These are phyloP conservation scores for Tragelaphus strepsiceros DNA, from an alignment of 2,113 vertebrate species.

Conservation along the genomic window DNA sequence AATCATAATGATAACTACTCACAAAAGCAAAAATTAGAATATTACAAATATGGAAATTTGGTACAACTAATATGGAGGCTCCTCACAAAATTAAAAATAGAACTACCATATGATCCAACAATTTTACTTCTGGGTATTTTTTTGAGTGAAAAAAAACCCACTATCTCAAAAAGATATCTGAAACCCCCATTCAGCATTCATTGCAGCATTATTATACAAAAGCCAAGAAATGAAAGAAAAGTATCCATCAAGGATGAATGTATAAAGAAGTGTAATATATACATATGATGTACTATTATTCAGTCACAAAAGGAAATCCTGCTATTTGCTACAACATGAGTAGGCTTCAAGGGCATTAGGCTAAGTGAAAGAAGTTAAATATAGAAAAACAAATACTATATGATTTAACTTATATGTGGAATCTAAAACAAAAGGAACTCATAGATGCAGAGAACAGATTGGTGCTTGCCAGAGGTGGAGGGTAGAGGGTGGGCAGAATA, in stretches of 20 bases:
- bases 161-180: background rate
- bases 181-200: background rate
- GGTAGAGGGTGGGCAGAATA: background rate
- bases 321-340: background rate
- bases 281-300: background rate
- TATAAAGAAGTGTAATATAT: background rate
- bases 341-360: background rate
- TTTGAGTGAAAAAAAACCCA: background rate
- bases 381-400: background rate
- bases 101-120: background rate
- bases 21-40: background rate
- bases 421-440: background rate
- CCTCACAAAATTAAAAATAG: background rate
- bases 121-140: background rate
- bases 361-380: background rate
- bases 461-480: background rate
- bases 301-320: background rate
- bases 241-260: background rate
- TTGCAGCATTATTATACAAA: background rate
- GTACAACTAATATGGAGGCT: background rate
- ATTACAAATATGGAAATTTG: background rate
- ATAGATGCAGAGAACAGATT: background rate
- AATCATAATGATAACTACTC: background rate
- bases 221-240: background rate
- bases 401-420: background rate